A percentile compares a stretch with the other conserved stretches of the same genome.
Evolutionary conservation across 2,797 vertebrate species (phyloP).

Genomic region (Cirrhinus mrigala): DNA sequence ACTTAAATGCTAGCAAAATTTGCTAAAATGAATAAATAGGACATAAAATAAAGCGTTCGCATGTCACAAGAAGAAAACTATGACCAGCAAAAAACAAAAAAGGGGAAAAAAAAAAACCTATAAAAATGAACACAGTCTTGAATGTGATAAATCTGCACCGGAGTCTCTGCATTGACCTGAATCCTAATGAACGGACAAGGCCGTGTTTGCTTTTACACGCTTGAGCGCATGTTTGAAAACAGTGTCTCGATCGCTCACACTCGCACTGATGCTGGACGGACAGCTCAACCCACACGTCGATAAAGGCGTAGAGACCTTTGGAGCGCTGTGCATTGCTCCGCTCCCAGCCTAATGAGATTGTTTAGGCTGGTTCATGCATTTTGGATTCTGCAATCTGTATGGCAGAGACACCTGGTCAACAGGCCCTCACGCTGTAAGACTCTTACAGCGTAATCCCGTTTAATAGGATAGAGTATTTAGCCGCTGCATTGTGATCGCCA

Average conservation of each 20-base stretch:
- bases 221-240: slow-evolving; percentile 52
- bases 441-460: slow-evolving; percentile 77
- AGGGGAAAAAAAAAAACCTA: background rate
- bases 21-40: background rate
- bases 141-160: slow-evolving; percentile 5
- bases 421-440: slow-evolving; percentile 68
- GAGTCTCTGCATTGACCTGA: slow-evolving; percentile 7
- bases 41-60: background rate
- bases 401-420: slow-evolving; percentile 66
- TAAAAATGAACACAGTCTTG: background rate
- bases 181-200: slow-evolving; percentile 37
- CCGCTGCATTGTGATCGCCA: slow-evolving; percentile 62
- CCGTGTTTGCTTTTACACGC: slow-evolving; percentile 44
- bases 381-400: slow-evolving; percentile 46
- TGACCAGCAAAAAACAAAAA: background rate
- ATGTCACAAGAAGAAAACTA: background rate
- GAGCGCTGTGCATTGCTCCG: background rate
- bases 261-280: background rate
- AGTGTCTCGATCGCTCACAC: slow-evolving; percentile 19
- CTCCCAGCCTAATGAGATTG: slow-evolving; percentile 31
- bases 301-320: slow-evolving; percentile 26
- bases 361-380: slow-evolving; percentile 33
- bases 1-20: background rate
- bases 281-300: slow-evolving; percentile 1
- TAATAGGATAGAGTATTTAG: slow-evolving; percentile 75